Evolutionary conservation across 2,888 invertebrate genomes (phyloP).

Genomic region (Nymphalis c-album): DNA sequence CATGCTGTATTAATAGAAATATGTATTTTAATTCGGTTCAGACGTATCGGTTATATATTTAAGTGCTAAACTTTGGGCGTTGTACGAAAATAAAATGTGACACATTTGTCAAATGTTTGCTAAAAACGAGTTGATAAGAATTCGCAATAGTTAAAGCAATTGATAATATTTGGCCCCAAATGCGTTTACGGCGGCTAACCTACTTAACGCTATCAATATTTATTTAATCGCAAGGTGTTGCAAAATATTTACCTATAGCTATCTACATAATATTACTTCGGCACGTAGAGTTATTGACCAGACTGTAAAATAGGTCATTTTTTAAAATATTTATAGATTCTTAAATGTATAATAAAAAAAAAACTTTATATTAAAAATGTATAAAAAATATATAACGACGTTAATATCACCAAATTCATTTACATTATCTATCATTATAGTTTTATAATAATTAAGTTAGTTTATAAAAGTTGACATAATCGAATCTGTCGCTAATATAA

Average conservation of each 20-base stretch:
- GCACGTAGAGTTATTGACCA: constrained; percentile 9
- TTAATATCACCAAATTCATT: no score
- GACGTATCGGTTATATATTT: constrained; percentile 52
- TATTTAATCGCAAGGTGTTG: constrained; percentile 65
- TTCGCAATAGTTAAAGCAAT: constrained; percentile 72
- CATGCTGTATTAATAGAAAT: constrained; percentile 53
- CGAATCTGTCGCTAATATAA: constrained; percentile 10
- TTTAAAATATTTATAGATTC: background rate
- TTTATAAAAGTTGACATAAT: background rate
- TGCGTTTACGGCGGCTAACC: constrained; percentile 74
- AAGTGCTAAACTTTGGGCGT: constrained; percentile 48
- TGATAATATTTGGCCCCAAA: constrained; percentile 75
- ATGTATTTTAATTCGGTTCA: constrained; percentile 55
- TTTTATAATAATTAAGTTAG: constrained; percentile 4
- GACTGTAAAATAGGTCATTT: constrained; percentile 12
- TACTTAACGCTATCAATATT: constrained; percentile 74
- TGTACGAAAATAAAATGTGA: constrained; percentile 64
- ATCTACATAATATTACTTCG: constrained; percentile 30
- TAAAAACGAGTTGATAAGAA: constrained; percentile 67
- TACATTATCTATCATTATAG: background rate
- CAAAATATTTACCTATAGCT: constrained; percentile 56
- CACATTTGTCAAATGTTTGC: constrained; percentile 66
- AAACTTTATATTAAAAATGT: background rate
- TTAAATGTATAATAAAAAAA: background rate
- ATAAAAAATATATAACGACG: no score